Base-by-base conservation (phyloP, 2,888 invertebrate species). In the Melinaea menophilus region DNA sequence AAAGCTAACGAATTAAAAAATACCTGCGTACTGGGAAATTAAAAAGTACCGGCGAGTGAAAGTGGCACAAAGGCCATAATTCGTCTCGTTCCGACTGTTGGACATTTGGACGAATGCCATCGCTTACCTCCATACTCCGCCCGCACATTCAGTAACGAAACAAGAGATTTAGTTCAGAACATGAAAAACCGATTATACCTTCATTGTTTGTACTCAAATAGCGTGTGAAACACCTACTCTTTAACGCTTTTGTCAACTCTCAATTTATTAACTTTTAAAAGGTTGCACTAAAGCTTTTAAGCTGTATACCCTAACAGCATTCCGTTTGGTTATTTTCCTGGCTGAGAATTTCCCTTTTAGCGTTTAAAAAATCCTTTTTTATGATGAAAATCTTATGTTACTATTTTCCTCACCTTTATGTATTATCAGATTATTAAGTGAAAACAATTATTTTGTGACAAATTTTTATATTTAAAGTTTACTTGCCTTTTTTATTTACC, bases 31-130 rank as follows among this genome's bases (percentile, higher is more conserved):
- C 77, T 75, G 82, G 82, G 83, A 85, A 86, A 86, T 88, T 86
- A 87, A 86, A 86, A 86, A 86, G 79, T 82, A 79, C 76, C 75
- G 71, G 76, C 75, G 78, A 81, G 82, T 81, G 84, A 86, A 86
- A 88, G 86, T 89, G 85, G 80, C 84, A 82, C 82, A 84, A 85
- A 83, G 81, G 83, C 86, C 79, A 88, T 89, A 89, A 89, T 81
- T 89, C 86, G 88, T 88, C 82, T 80, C 80, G 78, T 76, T 75
- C 75, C 82, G 84, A 85, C 84, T 77, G 78, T 73, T 74, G 79
- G 77, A 77, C 80, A 75, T 79, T 78, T 75, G 78, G 71, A 77
- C 74, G 80, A 74, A 79, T 79, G 73, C 79, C 81, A 75, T 73
- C 71, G 51, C 51, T 51, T 51, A 51, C 51, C 72, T 64, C 57